A percentile compares a stretch with the other conserved stretches of the same genome.
These are phyloP conservation scores for Micronycteris hirsuta DNA, from an alignment of 2,113 vertebrate genomes.

Conservation along the genomic window DNA sequence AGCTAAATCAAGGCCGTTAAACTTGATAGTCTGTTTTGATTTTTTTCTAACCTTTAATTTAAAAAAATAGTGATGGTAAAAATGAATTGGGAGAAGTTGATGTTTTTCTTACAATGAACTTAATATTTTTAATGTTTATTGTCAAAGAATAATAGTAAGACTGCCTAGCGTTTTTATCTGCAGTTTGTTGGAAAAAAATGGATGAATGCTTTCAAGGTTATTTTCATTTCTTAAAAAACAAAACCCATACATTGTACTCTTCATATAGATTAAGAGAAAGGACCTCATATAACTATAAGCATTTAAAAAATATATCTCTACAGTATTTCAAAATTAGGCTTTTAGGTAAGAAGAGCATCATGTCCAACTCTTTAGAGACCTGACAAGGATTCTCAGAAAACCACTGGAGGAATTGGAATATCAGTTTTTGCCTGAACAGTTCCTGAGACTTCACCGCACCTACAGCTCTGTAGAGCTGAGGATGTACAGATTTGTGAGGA, in stretches of 20 bases:
- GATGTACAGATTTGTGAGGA: background rate
- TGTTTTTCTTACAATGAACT: background rate
- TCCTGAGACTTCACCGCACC: background rate
- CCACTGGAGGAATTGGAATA: background rate
- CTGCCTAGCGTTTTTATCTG: background rate
- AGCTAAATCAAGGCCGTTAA: background rate
- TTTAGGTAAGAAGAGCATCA: background rate
- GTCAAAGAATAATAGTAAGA: background rate
- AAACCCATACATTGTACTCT: background rate
- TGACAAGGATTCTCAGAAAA: background rate
- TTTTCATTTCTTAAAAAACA: background rate
- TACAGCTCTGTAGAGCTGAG: background rate
- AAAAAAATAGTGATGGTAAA: background rate
- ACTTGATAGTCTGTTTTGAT: background rate
- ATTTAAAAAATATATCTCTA: background rate
- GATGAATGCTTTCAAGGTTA: background rate
- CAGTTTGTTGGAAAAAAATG: background rate
- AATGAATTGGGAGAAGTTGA: background rate
- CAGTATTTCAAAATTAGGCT: background rate
- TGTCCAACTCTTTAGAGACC: background rate
- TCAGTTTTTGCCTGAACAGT: background rate
- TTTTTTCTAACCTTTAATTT: conserved; percentile 12
- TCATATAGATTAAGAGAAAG: background rate
- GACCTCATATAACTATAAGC: background rate
- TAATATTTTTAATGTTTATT: conserved; percentile 21